Evolutionary conservation across 2,797 vertebrate species (phyloP).

Genomic region (Amblyraja radiata): DNA sequence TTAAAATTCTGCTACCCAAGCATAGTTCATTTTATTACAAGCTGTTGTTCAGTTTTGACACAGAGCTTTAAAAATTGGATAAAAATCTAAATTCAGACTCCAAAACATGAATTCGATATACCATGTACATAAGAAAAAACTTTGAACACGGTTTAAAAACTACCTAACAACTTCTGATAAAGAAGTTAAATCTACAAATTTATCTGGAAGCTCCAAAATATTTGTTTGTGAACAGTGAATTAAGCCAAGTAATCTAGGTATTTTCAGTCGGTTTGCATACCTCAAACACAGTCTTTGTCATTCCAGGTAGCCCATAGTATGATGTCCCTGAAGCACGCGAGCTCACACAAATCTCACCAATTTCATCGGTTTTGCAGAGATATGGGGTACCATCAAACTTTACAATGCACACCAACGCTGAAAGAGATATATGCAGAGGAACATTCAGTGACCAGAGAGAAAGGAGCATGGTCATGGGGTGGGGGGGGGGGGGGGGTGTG

Average conservation of each 20-base stretch:
- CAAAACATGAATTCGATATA: background rate
- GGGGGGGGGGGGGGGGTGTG: too few relatives aligned
- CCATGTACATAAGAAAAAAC: background rate
- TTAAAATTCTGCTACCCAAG: background rate
- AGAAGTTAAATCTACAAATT: background rate
- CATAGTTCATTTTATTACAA: background rate
- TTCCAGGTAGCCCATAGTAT: constrained; percentile 85
- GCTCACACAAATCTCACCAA: constrained; percentile 87
- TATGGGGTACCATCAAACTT: constrained; percentile 80
- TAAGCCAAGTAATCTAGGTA: background rate
- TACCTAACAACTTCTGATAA: background rate
- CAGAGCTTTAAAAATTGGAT: background rate
- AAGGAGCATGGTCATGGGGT: background rate
- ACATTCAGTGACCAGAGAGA: background rate
- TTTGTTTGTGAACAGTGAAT: background rate
- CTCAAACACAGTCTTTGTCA: constrained; percentile 91
- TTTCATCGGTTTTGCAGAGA: constrained; percentile 84
- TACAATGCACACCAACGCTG: constrained; percentile 81
- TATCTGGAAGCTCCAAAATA: too few relatives aligned
- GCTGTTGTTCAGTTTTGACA: background rate
- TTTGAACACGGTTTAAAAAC: background rate
- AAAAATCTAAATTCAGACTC: background rate
- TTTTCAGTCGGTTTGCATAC: constrained; percentile 49
- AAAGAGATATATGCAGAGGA: constrained; percentile 39
- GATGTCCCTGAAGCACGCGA: constrained; percentile 72